Percentiles rank a stretch among this genome's conserved stretches.
Evolutionary conservation across 2,888 invertebrate genomes (phyloP).

Genomic region (Yponomeuta cagnagella): DNA sequence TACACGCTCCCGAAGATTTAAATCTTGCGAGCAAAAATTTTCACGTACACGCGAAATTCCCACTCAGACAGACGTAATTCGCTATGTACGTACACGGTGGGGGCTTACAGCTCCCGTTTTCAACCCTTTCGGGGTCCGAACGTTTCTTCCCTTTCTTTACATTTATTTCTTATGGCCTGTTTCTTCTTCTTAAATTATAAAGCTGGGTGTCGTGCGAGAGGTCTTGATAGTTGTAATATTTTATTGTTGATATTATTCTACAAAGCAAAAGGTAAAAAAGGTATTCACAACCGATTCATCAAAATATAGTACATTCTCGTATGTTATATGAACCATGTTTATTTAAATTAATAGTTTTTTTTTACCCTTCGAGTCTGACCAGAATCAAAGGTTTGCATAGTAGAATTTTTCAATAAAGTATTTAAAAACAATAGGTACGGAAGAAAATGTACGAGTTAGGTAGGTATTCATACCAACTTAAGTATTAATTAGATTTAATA

Average conservation of each 20-base stretch:
- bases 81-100: conserved; percentile 46
- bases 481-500: no score
- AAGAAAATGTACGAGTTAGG: no score
- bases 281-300: no score
- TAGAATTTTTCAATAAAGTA: no score
- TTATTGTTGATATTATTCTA: not conserved
- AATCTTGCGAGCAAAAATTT: conserved; percentile 49
- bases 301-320: no score
- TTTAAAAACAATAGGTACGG: no score
- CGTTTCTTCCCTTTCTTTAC: conserved; percentile 75
- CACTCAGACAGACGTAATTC: conserved; percentile 18
- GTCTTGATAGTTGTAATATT: conserved; percentile 50
- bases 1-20: conserved; percentile 46
- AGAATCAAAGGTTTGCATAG: no score
- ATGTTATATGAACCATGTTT: no score
- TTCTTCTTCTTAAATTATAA: conserved; percentile 77
- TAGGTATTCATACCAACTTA: no score
- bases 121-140: conserved; percentile 73
- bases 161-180: conserved; percentile 77
- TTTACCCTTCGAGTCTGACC: no score
- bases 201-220: conserved; percentile 38
- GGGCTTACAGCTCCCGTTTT: conserved; percentile 57
- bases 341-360: no score
- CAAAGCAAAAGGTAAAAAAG: no score
- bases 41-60: conserved; percentile 29